Evolutionary conservation across 2,797 vertebrate genomes (phyloP).

Genomic region (Brachyrhaphis roseni): DNA sequence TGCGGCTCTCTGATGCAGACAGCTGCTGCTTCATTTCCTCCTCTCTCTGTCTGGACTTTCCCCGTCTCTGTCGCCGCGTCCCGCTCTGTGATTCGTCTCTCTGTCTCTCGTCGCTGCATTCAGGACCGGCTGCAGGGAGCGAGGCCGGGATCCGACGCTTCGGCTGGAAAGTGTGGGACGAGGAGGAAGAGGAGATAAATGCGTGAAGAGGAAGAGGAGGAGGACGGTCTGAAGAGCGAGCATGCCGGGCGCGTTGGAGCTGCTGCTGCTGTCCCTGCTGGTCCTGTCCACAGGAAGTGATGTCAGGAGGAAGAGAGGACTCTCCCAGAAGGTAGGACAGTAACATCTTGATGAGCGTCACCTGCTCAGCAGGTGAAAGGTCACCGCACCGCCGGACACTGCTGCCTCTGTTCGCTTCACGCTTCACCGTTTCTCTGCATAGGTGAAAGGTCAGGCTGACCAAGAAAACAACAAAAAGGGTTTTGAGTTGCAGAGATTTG

Average conservation of each 20-base stretch:
- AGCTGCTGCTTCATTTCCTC: conserved; percentile 52
- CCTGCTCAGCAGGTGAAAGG: conserved; percentile 33
- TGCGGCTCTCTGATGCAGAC: conserved; percentile 61
- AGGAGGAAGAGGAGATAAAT: conserved; percentile 30
- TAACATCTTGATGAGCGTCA: not conserved
- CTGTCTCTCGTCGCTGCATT: conserved; percentile 25
- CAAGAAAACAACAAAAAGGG: not conserved
- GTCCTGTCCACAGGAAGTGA: conserved; percentile 70
- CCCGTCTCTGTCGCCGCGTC: conserved; percentile 26
- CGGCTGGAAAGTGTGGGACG: conserved; percentile 30
- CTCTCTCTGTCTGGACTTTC: conserved; percentile 49
- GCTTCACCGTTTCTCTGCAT: conserved; percentile 42
- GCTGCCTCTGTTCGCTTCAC: conserved; percentile 49
- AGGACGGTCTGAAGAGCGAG: conserved; percentile 13
- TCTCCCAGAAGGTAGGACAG: conserved; percentile 80
- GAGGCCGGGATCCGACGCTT: conserved; percentile 45
- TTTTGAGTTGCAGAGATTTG: no score
- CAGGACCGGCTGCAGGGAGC: conserved; percentile 59
- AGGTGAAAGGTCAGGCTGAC: conserved; percentile 54
- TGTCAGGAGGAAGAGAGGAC: conserved; percentile 76
- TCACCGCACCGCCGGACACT: conserved; percentile 27
- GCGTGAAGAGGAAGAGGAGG: conserved; percentile 26
- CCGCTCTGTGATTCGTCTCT: conserved; percentile 59
- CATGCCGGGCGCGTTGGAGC: conserved; percentile 70
- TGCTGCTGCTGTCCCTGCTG: conserved; percentile 75